Conservation (phyloP, 2,888 invertebrate species). For the Tetragnatha montana region DNA sequence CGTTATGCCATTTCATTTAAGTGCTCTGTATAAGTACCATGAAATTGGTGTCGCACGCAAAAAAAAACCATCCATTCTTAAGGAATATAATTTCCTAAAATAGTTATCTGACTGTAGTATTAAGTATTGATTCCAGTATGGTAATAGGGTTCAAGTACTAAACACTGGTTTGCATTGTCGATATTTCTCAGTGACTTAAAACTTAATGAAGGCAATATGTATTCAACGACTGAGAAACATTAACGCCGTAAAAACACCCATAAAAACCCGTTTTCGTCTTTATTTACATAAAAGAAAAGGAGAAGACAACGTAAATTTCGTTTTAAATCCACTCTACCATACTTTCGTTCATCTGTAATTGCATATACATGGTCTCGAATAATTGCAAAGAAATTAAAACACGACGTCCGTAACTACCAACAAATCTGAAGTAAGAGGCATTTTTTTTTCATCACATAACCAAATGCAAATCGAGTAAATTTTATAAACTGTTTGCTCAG, state of each 20-base stretch:
- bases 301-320: slow-evolving; percentile 5
- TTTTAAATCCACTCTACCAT: not conserved
- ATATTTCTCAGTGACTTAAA: not conserved
- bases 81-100: too few species aligned
- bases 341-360: not conserved
- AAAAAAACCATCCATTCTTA: too few species aligned
- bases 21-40: too few species aligned
- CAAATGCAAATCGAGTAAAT: not conserved
- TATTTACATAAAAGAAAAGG: not conserved
- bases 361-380: not conserved
- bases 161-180: not conserved
- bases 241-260: slow-evolving; percentile 16
- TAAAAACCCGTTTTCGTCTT: not conserved
- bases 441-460: not conserved
- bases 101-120: too few species aligned
- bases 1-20: too few species aligned
- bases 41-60: too few species aligned
- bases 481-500: not conserved
- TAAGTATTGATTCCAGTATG: not conserved
- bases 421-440: not conserved
- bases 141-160: too few species aligned
- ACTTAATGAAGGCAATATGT: slow-evolving; percentile 48
- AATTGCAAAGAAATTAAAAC: not conserved
- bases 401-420: not conserved
- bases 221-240: slow-evolving; percentile 32